phyloP scores from a whole-genome alignment of 2,113 vertebrate genomes.

The Notothenia rossii region DNA sequence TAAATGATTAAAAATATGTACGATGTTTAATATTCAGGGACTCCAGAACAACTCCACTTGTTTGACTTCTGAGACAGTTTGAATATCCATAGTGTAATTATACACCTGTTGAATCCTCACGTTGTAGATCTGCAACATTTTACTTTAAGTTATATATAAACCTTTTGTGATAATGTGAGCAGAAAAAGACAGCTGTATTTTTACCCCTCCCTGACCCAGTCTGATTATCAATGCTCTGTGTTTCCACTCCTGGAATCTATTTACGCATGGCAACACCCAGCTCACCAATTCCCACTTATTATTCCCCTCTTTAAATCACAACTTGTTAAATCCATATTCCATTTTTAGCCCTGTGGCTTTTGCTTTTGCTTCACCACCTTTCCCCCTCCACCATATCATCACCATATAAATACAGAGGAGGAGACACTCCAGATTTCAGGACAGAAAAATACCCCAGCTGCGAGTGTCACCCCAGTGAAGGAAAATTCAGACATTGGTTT shows the following conservation, averaged over 20 bases:
- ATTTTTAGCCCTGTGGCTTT: constrained; percentile 67
- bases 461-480: constrained; percentile 12
- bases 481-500: constrained; percentile 31
- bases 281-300: constrained; percentile 61
- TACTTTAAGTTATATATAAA: too few species aligned
- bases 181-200: not conserved
- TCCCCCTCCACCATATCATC: constrained; percentile 48
- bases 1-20: too few species aligned
- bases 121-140: not conserved
- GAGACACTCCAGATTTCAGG: constrained; percentile 33
- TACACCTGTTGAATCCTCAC: not conserved
- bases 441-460: constrained; percentile 21
- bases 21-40: too few species aligned
- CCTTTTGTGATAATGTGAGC: not conserved
- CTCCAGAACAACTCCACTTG: too few species aligned
- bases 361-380: constrained; percentile 47
- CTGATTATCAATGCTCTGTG: constrained; percentile 32
- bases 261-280: constrained; percentile 64
- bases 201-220: constrained; percentile 3
- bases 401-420: constrained; percentile 50
- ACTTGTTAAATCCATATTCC: constrained; percentile 49
- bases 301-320: constrained; percentile 53
- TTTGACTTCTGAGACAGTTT: not conserved
- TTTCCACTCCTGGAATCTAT: constrained; percentile 44
- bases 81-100: not conserved